Evolutionary conservation across 2,888 invertebrate species (phyloP), one percentile per base, ranked within the genome.

Genomic region (Tolmerus cingulatus): DNA sequence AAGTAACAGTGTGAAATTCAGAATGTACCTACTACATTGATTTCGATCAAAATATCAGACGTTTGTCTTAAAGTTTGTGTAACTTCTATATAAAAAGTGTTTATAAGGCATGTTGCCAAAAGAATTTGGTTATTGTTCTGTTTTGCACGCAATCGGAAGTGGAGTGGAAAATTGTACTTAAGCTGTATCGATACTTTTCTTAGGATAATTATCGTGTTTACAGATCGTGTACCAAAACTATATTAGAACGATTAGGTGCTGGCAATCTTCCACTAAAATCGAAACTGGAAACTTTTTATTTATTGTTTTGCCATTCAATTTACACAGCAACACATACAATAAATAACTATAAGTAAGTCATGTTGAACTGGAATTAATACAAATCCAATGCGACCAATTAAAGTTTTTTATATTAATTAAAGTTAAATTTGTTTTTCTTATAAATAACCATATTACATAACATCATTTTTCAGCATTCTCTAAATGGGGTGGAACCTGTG

Each of bases 401-500:
- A 74, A 40, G n/a, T 77, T n/a, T 12, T 40, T 40, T 40, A 12
- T 40, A 40, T 40, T 40, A 40, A 40, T 40, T 40, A 9, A 37
- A 37, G 37, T 9, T 40, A 1, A 16, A 46, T 14, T 14, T 14
- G 2, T 46, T 46, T 3, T 23, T 27, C 27, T 16, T 43, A 76
- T 46, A 46, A 51, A 51, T 46, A 46, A 51, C 5, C 51, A 5
- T 7, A 51, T 23, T n/a, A n/a, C n/a, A 12, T 4, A 34, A 34
- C 5, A 34, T 66, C 8, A 19, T 12, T 86, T 88, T 89, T n/a
- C 86, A 92, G 92, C 90, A 12, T 92, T 92, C 89, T 91, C 92
- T 1, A 89, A 93, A 86, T 96, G 96, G 96, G 94, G 94, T 5
- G 95, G 95, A 14, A 90, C 93, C n/a, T 96, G 96, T 90, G 92